Conservation (phyloP, 2,888 invertebrate species). For the Encarsia formosa region DNA sequence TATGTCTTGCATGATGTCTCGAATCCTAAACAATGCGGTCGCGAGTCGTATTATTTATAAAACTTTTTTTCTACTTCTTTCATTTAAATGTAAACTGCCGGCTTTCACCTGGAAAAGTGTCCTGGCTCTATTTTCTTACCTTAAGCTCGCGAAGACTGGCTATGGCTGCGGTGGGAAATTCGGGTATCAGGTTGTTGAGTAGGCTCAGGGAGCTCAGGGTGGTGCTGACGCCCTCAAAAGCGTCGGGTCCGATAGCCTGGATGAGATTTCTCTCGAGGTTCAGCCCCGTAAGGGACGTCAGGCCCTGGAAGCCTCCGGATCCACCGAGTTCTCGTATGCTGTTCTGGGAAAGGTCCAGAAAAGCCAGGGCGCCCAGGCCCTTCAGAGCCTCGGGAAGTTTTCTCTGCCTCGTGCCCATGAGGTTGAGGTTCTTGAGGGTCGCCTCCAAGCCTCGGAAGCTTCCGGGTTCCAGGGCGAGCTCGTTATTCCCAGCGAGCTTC, state of each 20-base stretch:
- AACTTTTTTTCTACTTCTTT: too few relatives aligned
- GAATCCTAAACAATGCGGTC: not conserved
- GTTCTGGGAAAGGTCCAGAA: slow-evolving; percentile 86
- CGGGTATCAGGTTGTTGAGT: slow-evolving; percentile 81
- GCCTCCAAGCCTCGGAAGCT: slow-evolving; percentile 77
- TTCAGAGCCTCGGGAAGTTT: slow-evolving; percentile 74
- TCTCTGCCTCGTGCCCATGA: slow-evolving; percentile 81
- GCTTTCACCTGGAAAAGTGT: too few relatives aligned
- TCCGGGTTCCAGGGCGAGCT: slow-evolving; percentile 66
- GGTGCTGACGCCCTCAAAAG: slow-evolving; percentile 75
- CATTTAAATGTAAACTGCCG: too few relatives aligned
- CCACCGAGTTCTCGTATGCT: slow-evolving; percentile 78
- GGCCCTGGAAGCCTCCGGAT: slow-evolving; percentile 68
- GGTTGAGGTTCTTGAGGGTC: slow-evolving; percentile 80
- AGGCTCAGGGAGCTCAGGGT: slow-evolving; percentile 84
- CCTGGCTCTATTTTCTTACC: slow-evolving; percentile 47
- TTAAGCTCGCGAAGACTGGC: slow-evolving; percentile 73
- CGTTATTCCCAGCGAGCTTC: slow-evolving; percentile 79
- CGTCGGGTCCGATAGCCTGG: slow-evolving; percentile 69
- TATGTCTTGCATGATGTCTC: too few relatives aligned
- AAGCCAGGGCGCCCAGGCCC: slow-evolving; percentile 75
- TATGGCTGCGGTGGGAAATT: slow-evolving; percentile 80
- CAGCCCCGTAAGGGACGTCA: slow-evolving; percentile 78
- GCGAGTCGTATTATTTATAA: too few relatives aligned
- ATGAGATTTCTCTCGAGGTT: slow-evolving; percentile 86